Base-by-base conservation (phyloP, 1,140 invertebrate genomes). In the Leucophenga varia region DNA sequence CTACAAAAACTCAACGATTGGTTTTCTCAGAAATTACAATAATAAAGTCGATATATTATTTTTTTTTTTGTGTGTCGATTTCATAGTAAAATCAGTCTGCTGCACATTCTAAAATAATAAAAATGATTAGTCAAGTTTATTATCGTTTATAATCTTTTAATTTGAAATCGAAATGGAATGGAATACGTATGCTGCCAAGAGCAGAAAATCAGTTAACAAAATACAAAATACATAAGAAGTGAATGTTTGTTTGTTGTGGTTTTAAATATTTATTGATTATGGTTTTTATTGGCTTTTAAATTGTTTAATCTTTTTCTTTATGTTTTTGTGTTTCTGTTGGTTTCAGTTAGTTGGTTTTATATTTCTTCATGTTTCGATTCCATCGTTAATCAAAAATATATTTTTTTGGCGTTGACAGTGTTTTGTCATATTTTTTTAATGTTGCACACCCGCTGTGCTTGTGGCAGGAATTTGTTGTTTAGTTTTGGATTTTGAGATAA, bases 71-170 rank as follows among this genome's bases (percentile, higher is more conserved):
- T n/a, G n/a, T n/a, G n/a, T n/a, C n/a, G 45, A 46, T 53, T 42
- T 20, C 45, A 25, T 25, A 25, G 22, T 25, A 25, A 25, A 25
- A 25, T 25, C 22, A 28, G n/a, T n/a, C n/a, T n/a, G n/a, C n/a
- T n/a, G n/a, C n/a, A 14, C 30, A 21, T 9, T 13, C 31, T 37
- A 41, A 35, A 38, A 16, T 63, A 67, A 67, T 67, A 67, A 68
- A 67, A 68, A 67, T 67, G 64, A 68, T 67, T 68, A 68, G 64
- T 68, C 63, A 68, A 68, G 59, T 63, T 68, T 65, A 67, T 63
- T 67, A 67, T 67, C 63, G 54, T 25, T 68, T 59, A 55, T 67
- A 67, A 67, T 67, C 64, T 67, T 59, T 67, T 63, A 67, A 67
- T 67, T 67, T 35, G 64, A 67, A 67, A 64, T 67, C 64, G 63